Evolutionary conservation across 2,113 vertebrate genomes (phyloP), one percentile per base, ranked within the genome.

Genomic region (Hemiprocne comata): DNA sequence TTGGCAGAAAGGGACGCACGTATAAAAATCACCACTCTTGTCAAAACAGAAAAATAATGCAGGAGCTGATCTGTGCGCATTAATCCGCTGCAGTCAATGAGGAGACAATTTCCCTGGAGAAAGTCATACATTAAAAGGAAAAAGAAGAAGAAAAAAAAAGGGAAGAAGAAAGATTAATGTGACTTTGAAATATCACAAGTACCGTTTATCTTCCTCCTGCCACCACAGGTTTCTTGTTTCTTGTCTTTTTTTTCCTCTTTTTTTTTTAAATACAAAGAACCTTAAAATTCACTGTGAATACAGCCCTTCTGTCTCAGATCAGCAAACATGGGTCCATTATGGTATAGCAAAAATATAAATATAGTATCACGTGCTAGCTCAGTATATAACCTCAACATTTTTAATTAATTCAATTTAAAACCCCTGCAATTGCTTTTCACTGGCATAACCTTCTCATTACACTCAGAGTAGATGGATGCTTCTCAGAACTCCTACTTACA

Each of bases 21-120:
- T 92, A 94, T 89, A 95, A 94, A 96, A 97, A 97, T 92, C 95
- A 89, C 85, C 81, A 55, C 70, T 93, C 90, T 50, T 96, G 96
- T 97, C 95, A 97, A 95, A 97, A 97, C 95, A 97, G 90, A 94
- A 94, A 97, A 96, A 97, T 96, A 97, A 96, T 75, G 88, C 95
- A 82, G 92, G 83, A 95, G 89, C 89, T 95, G 94, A 97, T 97
- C 90, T 95, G 92, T 69, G 93, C 90, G 67, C 92, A 96, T 97
- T 97, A 97, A 95, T 97, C 91, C 69, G 7, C 91, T 76, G 92
- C 91, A 96, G 94, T 94, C 96, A 94, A 96, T 85, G 93, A 96
- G 85, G 85, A 95, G 87, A 96, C 88, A 91, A 97, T 96, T 97
- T 94, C 95, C 94, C 96, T 90, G 83, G 93, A 97, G 95, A 96